These are phyloP conservation scores for Mormyrus lacerda DNA, from an alignment of 2,113 vertebrate species.

Conservation along the genomic window DNA sequence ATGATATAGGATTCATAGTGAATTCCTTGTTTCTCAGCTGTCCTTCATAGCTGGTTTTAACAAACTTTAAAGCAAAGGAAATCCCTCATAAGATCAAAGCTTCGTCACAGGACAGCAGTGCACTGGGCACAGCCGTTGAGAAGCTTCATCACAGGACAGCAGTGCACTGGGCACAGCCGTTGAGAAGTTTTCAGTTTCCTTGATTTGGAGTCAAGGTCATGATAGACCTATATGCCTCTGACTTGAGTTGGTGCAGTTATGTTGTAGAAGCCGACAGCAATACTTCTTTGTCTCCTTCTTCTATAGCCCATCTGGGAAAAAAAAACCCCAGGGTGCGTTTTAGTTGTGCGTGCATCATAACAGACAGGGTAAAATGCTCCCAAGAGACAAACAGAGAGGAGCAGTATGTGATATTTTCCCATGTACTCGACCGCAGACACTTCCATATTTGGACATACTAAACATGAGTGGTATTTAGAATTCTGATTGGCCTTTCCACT, in stretches of 20 bases:
- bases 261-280: background rate
- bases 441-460: background rate
- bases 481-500: background rate
- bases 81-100: background rate
- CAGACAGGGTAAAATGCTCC: background rate
- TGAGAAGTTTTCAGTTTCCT: background rate
- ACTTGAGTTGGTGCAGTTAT: background rate
- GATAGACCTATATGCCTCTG: background rate
- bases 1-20: conserved; percentile 19
- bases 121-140: conserved; percentile 21
- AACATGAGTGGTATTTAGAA: background rate
- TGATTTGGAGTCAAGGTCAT: background rate
- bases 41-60: conserved; percentile 6
- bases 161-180: conserved; percentile 29
- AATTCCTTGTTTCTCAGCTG: conserved; percentile 14
- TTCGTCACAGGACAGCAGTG: conserved; percentile 29
- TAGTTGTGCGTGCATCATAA: background rate
- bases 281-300: background rate
- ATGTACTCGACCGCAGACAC: background rate
- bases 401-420: background rate
- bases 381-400: conserved; percentile 1
- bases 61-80: conserved; percentile 23
- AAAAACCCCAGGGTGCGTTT: background rate
- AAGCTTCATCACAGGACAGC: conserved; percentile 22
- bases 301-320: background rate